These are phyloP conservation scores for Sphenodon punctatus DNA, from an alignment of 2,797 vertebrate genomes.

Conservation along the genomic window DNA sequence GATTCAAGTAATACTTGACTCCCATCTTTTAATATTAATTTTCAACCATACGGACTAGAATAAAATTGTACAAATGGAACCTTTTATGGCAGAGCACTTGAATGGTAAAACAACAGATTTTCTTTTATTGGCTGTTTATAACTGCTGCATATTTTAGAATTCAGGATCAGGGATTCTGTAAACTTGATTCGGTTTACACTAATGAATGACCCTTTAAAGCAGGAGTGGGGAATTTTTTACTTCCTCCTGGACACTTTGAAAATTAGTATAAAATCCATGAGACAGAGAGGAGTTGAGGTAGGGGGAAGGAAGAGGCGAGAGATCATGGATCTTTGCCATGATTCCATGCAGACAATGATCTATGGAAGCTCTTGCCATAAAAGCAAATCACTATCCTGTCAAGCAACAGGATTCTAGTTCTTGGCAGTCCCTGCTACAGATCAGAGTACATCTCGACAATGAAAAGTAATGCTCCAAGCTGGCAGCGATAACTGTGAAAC, in stretches of 20 bases:
- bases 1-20: neutral
- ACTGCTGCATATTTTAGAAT: neutral
- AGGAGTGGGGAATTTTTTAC: too few species aligned
- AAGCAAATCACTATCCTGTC: conserved; percentile 18
- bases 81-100: conserved; percentile 39
- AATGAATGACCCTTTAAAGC: too few species aligned
- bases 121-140: neutral
- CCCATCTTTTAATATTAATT: neutral
- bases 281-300: too few species aligned
- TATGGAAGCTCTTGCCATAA: conserved; percentile 12
- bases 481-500: neutral
- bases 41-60: neutral
- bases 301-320: too few species aligned
- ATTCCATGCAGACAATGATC: neutral
- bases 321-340: too few species aligned
- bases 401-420: neutral
- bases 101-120: neutral
- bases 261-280: too few species aligned
- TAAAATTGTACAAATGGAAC: conserved; percentile 22
- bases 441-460: neutral
- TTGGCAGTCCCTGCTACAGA: neutral
- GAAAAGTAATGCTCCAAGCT: neutral
- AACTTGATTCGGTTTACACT: too few species aligned
- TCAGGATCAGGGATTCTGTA: neutral
- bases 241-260: too few species aligned